These are phyloP conservation scores for Macaria liturata DNA, from an alignment of 2,888 invertebrate species.

Conservation along the genomic window DNA sequence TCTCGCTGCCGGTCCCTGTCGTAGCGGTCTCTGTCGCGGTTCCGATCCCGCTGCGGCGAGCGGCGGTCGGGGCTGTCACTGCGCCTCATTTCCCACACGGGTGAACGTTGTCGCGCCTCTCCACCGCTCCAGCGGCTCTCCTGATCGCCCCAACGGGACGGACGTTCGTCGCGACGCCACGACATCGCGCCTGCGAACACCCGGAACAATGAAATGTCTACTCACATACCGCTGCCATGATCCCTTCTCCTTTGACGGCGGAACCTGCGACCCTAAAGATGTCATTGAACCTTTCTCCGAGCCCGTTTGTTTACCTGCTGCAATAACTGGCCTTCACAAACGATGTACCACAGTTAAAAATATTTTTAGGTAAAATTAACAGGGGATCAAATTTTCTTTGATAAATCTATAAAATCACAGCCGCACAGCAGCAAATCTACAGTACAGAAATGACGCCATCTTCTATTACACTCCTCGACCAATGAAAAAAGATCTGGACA, in stretches of 20 bases:
- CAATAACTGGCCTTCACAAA: slow-evolving; percentile 23
- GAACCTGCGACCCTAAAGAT: slow-evolving; percentile 25
- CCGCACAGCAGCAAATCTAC: neutral
- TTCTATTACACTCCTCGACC: neutral
- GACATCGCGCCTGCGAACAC: slow-evolving; percentile 78
- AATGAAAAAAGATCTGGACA: no score
- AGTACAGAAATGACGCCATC: slow-evolving; percentile 10
- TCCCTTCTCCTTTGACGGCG: slow-evolving; percentile 33
- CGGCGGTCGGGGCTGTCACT: slow-evolving; percentile 55
- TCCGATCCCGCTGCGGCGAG: slow-evolving; percentile 38
- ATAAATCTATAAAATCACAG: slow-evolving; percentile 12
- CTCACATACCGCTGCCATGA: slow-evolving; percentile 52
- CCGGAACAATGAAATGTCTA: slow-evolving; percentile 63
- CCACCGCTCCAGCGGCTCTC: slow-evolving; percentile 30
- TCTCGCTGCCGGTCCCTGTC: slow-evolving; percentile 40
- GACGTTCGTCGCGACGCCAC: slow-evolving; percentile 71
- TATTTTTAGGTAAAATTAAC: neutral
- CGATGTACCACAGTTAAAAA: slow-evolving; percentile 9
- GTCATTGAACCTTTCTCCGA: slow-evolving; percentile 30
- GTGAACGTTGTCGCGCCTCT: slow-evolving; percentile 45
- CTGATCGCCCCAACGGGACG: slow-evolving; percentile 62
- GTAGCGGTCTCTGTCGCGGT: slow-evolving; percentile 28
- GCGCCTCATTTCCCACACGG: slow-evolving; percentile 66
- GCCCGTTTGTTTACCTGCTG: slow-evolving; percentile 37
- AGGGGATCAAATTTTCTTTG: neutral